These are phyloP conservation scores for Zingel zingel DNA, from an alignment of 2,113 vertebrate species.

Conservation along the genomic window DNA sequence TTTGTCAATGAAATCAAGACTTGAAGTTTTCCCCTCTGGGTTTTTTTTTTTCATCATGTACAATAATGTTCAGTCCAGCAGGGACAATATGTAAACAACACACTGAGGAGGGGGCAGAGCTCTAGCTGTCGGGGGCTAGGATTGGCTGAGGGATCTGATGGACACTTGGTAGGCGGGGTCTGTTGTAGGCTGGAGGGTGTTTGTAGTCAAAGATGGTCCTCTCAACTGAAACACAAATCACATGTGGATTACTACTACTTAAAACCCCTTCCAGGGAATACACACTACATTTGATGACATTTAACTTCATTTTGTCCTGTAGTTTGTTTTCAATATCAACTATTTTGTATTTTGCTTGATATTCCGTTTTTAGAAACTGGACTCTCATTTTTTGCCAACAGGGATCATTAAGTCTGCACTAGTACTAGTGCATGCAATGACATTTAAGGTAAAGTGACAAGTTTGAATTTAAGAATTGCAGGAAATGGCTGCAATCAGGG, in stretches of 20 bases:
- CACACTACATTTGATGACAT: neutral
- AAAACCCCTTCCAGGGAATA: neutral
- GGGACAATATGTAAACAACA: conserved; percentile 83
- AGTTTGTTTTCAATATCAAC: neutral
- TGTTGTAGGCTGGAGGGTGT: conserved; percentile 57
- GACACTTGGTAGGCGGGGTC: conserved; percentile 57
- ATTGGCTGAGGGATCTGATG: conserved; percentile 47
- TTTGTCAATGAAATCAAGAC: conserved; percentile 25
- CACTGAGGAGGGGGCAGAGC: conserved; percentile 76
- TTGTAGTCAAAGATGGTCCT: neutral
- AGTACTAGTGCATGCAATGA: neutral
- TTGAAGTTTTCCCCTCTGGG: neutral
- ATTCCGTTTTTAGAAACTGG: neutral
- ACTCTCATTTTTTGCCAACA: neutral
- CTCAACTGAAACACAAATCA: conserved; percentile 72
- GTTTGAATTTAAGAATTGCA: neutral
- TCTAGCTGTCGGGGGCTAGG: conserved; percentile 55
- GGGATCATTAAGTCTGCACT: neutral
- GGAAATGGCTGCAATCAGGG: neutral
- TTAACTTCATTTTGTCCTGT: too few relatives aligned
- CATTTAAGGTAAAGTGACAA: neutral
- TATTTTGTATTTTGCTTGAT: neutral
- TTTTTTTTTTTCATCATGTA: conserved; percentile 30
- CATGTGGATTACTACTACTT: neutral
- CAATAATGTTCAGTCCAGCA: conserved; percentile 71